Evolutionary conservation across 1,140 invertebrate genomes (phyloP), one percentile per base, ranked within the genome.

Genomic region (Oscheius sp.): DNA sequence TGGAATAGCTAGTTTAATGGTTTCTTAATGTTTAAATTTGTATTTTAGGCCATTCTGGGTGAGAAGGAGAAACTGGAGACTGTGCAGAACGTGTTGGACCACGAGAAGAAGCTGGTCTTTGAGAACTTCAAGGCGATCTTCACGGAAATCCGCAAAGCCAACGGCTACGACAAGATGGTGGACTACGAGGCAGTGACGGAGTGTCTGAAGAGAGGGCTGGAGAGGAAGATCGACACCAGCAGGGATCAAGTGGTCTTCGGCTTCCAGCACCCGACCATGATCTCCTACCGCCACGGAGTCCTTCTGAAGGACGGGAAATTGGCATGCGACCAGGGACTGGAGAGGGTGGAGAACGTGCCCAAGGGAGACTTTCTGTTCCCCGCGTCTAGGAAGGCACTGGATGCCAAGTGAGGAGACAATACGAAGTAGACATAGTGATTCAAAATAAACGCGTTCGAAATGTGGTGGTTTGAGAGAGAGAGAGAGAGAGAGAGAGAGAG

Each of bases 101-200:
- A n/a, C n/a, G n/a, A n/a, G n/a, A n/a, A n/a, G n/a, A n/a, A n/a
- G n/a, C n/a, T 20, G 15, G 23, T 55, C 7, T 13, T 55, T 23
- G 7, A 55, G 23, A 26, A 20, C 49, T 55, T 13, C 49, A 23
- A 55, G 23, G 7, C 7, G 49, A n/a, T n/a, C n/a, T n/a, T n/a
- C n/a, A n/a, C n/a, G n/a, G n/a, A n/a, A n/a, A 55, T 55, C 49
- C 15, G 23, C 7, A 55, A 55, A 55, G 49, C 49, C 49, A 55
- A 55, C 28, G 49, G 49, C 49, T 55, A 13, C 49, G 49, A 55
- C 28, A 4, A 13, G 49, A 15, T 26, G 7, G 23, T 55, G 4
- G 23, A 55, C 23, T 55, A 55, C 23, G 7, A 23, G 7, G 49
- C 15, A 26, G 7, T 55, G 7, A 55, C 7, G 4, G 7, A 4